Evolutionary conservation across 1,140 invertebrate genomes (phyloP), one percentile per base, ranked within the genome.

Genomic region (Drosophila pseudoobscura): DNA sequence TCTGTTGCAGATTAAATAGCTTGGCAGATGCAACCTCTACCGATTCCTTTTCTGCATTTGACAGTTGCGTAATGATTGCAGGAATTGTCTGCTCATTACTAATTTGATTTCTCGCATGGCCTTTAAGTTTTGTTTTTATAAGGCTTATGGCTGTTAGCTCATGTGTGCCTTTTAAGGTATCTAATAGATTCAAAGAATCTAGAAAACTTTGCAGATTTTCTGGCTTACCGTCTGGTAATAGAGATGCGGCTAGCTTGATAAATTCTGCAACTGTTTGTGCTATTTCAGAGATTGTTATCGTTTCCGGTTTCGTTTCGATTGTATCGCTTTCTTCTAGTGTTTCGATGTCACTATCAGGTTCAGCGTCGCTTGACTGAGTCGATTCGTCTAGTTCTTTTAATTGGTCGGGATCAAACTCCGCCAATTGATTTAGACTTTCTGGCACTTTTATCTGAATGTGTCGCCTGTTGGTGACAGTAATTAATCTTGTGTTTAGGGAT

Each of bases 401-500:
- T 31, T 31, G 29, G 29, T 31, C 29, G 6, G 29, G 29, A 13
- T 50, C 22, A 26, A 50, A 50, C 13, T 50, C 47, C 22, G 22
- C 47, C 9, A 20, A 26, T 26, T 11, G 9, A 24, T 50, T 26
- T 26, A 29, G 13, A 26, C 26, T 50, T 11, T 50, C 9, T 26
- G 20, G 22, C 3, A 13, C 6, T 0, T 50, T 26, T 49, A 49
- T 26, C 1, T 50, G 22, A 26, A 50, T 13, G 2, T 50, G 22
- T 26, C 47, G 22, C n/a, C 22, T 50, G 6, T 13, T 50, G 13
- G 2, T 17, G 26, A 50, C 26, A 50, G 8, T 50, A 22, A 39
- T 41, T 11, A 53, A 53, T 53, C 51, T 41, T 53, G 31, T 53
- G 35, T 56, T 56, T 56, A 45, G 43, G 17, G 43, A 56, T 56